Percentiles rank a stretch among this genome's conserved stretches.
phyloP scores from a whole-genome alignment of 2,888 invertebrate genomes.

The Hartigia nigra region DNA sequence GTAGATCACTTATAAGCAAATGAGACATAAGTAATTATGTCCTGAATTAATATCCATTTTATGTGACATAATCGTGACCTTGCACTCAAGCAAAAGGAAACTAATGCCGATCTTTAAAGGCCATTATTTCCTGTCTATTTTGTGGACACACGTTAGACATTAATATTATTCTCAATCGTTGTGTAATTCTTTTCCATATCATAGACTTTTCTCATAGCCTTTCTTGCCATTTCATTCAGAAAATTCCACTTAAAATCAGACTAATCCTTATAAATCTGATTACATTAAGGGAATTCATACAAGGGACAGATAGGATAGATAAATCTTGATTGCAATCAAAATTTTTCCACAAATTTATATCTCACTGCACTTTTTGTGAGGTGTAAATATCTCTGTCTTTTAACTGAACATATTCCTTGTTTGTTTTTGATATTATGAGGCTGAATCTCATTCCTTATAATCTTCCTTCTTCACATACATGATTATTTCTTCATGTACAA shows the following conservation, averaged over 20 bases:
- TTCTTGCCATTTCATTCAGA: background rate
- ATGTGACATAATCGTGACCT: background rate
- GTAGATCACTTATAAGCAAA: background rate
- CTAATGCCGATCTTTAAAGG: background rate
- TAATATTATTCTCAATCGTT: background rate
- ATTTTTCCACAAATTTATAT: background rate
- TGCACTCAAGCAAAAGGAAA: background rate
- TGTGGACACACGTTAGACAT: background rate
- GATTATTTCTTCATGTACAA: slow-evolving; percentile 9
- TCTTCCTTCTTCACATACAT: slow-evolving; percentile 7
- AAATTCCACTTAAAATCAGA: background rate
- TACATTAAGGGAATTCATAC: background rate
- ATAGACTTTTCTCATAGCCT: background rate
- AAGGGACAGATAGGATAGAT: background rate
- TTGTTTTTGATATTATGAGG: background rate
- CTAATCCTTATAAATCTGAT: background rate
- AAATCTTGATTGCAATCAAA: background rate
- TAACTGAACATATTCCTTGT: background rate
- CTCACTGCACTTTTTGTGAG: background rate
- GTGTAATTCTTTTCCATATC: background rate
- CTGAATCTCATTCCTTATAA: slow-evolving; percentile 4
- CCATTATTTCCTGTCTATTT: background rate
- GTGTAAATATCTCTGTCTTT: background rate
- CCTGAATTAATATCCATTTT: background rate
- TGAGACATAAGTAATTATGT: background rate